Conservation (phyloP, 2,113 vertebrate genomes). For the Physeter macrocephalus region DNA sequence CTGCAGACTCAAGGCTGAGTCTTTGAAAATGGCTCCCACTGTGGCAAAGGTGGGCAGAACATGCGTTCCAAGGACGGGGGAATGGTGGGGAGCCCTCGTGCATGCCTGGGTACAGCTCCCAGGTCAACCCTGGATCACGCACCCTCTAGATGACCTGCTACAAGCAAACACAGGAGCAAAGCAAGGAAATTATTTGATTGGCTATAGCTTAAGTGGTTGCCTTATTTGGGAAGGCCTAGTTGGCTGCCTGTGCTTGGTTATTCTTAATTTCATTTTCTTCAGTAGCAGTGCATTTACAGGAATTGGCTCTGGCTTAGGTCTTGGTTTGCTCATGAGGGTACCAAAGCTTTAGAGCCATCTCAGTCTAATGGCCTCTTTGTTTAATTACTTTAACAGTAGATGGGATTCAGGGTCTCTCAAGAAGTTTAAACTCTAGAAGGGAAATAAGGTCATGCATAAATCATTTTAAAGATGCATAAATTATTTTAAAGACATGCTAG, state of each 20-base stretch:
- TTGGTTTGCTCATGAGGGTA: background rate
- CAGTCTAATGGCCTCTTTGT: background rate
- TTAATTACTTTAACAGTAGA: background rate
- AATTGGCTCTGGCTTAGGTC: background rate
- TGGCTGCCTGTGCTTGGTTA: background rate
- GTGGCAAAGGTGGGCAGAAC: background rate
- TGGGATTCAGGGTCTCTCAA: background rate
- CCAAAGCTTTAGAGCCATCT: background rate
- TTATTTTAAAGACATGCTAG: background rate
- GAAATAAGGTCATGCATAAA: background rate
- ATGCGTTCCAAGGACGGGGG: background rate
- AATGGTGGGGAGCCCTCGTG: accelerated
- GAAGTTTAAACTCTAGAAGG: background rate
- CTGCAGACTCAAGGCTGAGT: background rate
- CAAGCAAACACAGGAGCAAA: background rate
- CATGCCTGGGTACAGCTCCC: background rate
- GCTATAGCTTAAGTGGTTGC: background rate
- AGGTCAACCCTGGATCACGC: too few species aligned
- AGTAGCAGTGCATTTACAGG: background rate
- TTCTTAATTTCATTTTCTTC: background rate
- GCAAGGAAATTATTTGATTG: background rate
- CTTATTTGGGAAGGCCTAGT: background rate
- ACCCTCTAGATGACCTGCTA: background rate
- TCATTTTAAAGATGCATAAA: background rate
- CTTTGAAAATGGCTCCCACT: background rate